Base-by-base conservation (phyloP, 92 coral and sea anemone species). In the Palythoa grandis region DNA sequence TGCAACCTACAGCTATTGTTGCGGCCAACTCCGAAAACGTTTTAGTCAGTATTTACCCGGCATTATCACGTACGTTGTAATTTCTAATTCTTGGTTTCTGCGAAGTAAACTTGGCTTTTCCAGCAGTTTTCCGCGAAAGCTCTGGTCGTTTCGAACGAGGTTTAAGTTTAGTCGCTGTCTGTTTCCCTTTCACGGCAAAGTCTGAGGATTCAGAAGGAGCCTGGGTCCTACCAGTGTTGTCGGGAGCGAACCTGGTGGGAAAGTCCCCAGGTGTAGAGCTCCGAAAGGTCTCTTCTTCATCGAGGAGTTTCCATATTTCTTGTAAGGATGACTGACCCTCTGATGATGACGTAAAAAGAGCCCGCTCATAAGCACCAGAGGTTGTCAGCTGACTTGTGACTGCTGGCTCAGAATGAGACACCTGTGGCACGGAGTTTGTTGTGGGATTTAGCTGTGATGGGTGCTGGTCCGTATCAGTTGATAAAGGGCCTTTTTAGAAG, bases 271-370 rank as follows among this genome's bases (percentile, higher is more conserved):
- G 99, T 74, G 93, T 92, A 16, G 91, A 83, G 76, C 94, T 94
- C 22, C 88, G 88, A 74, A 94, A 94, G 70, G 95, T 94, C 84
- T 94, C 98, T 54, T 95, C 99, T 67, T 95, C 95, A 25, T 96
- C 99, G 20, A 96, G 91, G 52, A 96, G 95, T 90, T 88, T 95
- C 99, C 99, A 96, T 86, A 96, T 91, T 71, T 96, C 99, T 65
- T 94, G 95, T n/a, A 96, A 77, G 39, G 99, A 96, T 7, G 96
- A 88, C 19, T 93, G 98, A 22, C 96, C 98, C 82, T 96, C 99
- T 10, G 99, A 96, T 24, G 99, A 96, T 15, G 98, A 96, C 15
- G 99, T 94, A 71, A 94, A 92, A 43, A 92, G 76, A 22, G 93
- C 78, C 70, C 89, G 98, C 19, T 91, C 94, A 52, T 72, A 61